phyloP scores from a whole-genome alignment of 2,113 vertebrate genomes.

The Callipepla squamata region DNA sequence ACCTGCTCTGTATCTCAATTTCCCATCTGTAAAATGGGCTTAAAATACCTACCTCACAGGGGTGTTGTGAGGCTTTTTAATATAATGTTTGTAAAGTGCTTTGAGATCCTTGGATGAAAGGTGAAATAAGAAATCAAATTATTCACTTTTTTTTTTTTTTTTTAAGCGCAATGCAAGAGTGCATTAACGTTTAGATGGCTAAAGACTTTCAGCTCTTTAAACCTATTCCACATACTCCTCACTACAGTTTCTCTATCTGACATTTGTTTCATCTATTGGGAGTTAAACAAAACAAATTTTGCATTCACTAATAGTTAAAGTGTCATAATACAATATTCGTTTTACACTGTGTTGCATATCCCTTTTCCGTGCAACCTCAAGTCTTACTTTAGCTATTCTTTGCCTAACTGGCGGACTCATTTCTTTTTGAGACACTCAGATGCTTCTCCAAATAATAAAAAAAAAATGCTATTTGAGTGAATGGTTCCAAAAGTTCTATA shows the following conservation, averaged over 20 bases:
- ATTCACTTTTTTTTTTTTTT: conserved; percentile 8
- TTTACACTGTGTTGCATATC: not conserved
- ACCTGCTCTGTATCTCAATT: conserved; percentile 36
- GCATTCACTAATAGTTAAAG: not conserved
- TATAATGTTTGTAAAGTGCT: conserved; percentile 69
- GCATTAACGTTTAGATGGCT: not conserved
- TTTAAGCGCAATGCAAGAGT: not conserved
- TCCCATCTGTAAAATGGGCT: conserved; percentile 64
- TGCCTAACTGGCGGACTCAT: not conserved
- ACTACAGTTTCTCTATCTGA: not conserved
- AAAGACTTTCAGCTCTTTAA: not conserved
- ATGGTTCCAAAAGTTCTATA: not conserved
- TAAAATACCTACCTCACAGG: conserved; percentile 71
- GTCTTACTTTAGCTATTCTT: not conserved
- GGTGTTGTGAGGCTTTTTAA: conserved; percentile 66
- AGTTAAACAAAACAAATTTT: not conserved
- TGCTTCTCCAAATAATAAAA: not conserved
- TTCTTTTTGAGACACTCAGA: conserved; percentile 10
- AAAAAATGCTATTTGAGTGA: not conserved
- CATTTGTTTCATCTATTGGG: not conserved
- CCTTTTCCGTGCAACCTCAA: not conserved
- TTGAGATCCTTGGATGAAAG: conserved; percentile 73
- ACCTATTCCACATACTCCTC: not conserved
- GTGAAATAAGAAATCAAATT: conserved; percentile 24
- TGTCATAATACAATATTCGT: not conserved